Conservation (phyloP, 2,888 invertebrate species). For the Heteromurus nitidus region DNA sequence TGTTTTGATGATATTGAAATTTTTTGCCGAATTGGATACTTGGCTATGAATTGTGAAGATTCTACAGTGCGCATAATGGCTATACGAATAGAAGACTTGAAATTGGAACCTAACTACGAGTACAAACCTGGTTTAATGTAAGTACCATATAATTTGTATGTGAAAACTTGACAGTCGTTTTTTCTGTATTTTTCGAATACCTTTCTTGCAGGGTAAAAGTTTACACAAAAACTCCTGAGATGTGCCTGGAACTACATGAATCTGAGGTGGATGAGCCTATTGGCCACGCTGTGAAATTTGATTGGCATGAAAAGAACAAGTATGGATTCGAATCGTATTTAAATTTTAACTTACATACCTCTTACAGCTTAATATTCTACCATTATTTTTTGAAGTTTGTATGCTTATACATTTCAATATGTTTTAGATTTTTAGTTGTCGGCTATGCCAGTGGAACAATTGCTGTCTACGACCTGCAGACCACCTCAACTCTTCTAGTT, state of each 20-base stretch:
- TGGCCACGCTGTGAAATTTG: slow-evolving; percentile 68
- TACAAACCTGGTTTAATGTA: slow-evolving; percentile 29
- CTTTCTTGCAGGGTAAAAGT: slow-evolving; percentile 46
- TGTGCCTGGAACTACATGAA: slow-evolving; percentile 52
- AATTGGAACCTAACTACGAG: slow-evolving; percentile 42
- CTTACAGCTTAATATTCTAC: slow-evolving; percentile 6
- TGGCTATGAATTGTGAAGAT: slow-evolving; percentile 68
- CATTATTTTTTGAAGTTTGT: no score
- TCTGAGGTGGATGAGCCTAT: slow-evolving; percentile 12
- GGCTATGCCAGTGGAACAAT: slow-evolving; percentile 69
- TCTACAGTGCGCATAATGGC: slow-evolving; percentile 59
- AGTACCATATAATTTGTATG: no score
- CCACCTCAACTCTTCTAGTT: slow-evolving; percentile 58
- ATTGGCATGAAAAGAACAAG: slow-evolving; percentile 69
- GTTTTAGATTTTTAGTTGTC: slow-evolving; percentile 60
- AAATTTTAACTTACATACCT: no score
- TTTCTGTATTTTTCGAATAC: background rate
- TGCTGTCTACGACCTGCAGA: slow-evolving; percentile 66
- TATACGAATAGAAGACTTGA: slow-evolving; percentile 53
- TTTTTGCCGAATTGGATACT: slow-evolving; percentile 63
- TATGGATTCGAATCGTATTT: no score
- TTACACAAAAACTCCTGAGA: slow-evolving; percentile 69
- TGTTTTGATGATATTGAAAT: slow-evolving; percentile 42
- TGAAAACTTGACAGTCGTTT: no score
- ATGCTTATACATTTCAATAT: no score